phyloP scores from a whole-genome alignment of 64 coral and sea anemone genomes.

The Hydrozoanthus tunicans region DNA sequence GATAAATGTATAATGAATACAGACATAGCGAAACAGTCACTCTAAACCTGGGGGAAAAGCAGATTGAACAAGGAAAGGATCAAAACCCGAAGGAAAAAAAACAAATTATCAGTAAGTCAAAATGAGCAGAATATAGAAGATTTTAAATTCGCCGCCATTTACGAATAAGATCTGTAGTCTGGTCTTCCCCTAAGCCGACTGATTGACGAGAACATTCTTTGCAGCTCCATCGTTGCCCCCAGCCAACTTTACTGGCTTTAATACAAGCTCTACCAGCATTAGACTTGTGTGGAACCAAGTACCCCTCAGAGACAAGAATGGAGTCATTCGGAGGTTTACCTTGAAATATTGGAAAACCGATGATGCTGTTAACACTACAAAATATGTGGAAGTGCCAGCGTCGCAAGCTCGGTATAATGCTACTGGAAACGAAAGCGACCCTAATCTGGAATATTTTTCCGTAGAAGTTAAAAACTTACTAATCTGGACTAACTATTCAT shows the following conservation, averaged over 20 bases:
- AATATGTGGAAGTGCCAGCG: neutral
- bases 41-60: too few relatives aligned
- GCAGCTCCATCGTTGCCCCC: slow-evolving; percentile 33
- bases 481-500: slow-evolving; percentile 71
- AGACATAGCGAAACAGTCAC: too few relatives aligned
- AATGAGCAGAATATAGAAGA: too few relatives aligned
- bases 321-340: neutral
- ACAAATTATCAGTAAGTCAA: too few relatives aligned
- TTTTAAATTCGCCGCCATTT: neutral
- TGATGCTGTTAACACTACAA: neutral
- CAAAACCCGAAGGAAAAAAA: too few relatives aligned
- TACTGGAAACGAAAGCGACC: neutral
- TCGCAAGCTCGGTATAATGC: slow-evolving; percentile 3
- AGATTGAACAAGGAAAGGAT: too few relatives aligned
- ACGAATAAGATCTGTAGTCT: neutral
- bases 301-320: slow-evolving; percentile 20
- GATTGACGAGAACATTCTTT: neutral
- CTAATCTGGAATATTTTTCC: slow-evolving; percentile 12
- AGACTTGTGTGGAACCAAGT: slow-evolving; percentile 38
- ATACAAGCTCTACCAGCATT: slow-evolving; percentile 36
- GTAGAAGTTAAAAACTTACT: slow-evolving; percentile 19
- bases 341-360: slow-evolving; percentile 14
- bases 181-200: too few relatives aligned
- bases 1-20: too few relatives aligned
- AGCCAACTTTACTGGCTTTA: slow-evolving; percentile 38